Percentiles rank a stretch among this genome's conserved stretches.
Evolutionary conservation across 2,888 invertebrate species (phyloP).

Genomic region (Agonopterix arenella): DNA sequence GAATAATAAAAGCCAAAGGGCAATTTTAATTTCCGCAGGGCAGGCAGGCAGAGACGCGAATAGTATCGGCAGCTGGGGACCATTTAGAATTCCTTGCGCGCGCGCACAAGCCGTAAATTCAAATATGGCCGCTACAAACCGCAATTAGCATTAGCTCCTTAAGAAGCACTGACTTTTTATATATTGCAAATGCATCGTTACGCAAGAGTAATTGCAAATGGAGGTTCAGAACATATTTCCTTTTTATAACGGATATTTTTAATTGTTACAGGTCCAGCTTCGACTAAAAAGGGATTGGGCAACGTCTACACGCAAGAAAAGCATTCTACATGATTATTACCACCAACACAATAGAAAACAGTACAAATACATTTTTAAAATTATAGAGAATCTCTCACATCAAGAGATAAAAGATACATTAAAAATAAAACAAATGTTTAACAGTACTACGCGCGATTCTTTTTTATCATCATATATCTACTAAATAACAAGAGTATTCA

Average conservation of each 20-base stretch:
- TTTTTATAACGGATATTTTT: conserved; percentile 16
- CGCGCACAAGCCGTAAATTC: conserved; percentile 51
- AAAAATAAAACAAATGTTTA: conserved; percentile 1
- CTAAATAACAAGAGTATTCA: neutral
- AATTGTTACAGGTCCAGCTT: conserved; percentile 54
- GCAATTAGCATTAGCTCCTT: conserved; percentile 57
- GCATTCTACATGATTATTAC: conserved; percentile 40
- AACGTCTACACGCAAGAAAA: conserved; percentile 72
- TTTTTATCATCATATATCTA: neutral
- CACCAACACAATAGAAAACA: conserved; percentile 29
- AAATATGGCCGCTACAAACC: conserved; percentile 61
- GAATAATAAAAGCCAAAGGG: conserved; percentile 8
- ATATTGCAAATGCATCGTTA: conserved; percentile 27
- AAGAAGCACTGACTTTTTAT: conserved; percentile 30
- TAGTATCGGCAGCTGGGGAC: conserved; percentile 43
- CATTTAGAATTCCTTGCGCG: conserved; percentile 52
- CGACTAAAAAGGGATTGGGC: conserved; percentile 53
- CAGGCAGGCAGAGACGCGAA: conserved; percentile 30
- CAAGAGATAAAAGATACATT: conserved; percentile 21
- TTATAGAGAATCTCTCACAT: conserved; percentile 48
- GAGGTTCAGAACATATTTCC: neutral
- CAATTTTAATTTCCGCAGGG: conserved; percentile 32
- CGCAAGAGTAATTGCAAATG: conserved; percentile 22
- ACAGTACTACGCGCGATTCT: neutral
- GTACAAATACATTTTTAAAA: conserved; percentile 41